These are phyloP conservation scores for Altica lythri DNA, from an alignment of 2,888 invertebrate genomes.

Conservation along the genomic window DNA sequence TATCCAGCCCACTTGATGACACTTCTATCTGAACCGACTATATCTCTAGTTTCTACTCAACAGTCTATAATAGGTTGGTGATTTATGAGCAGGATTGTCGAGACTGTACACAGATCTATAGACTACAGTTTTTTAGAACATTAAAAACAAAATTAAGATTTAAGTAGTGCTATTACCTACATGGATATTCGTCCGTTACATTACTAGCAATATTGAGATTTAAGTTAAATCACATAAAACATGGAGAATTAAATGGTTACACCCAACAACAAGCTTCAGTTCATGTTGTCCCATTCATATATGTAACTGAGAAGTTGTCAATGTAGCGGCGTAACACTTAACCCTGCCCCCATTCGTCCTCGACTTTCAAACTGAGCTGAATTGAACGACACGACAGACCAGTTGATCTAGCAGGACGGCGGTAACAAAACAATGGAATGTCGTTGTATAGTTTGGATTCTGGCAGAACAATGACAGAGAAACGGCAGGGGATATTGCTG, in stretches of 20 bases:
- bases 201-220: too few species aligned
- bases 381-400: slow-evolving; percentile 19
- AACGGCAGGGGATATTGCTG: slow-evolving; percentile 15
- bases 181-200: too few species aligned
- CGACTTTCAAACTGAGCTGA: slow-evolving; percentile 19
- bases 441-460: slow-evolving; percentile 28
- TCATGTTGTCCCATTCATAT: slow-evolving; percentile 13
- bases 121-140: too few species aligned
- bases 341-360: slow-evolving; percentile 24
- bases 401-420: slow-evolving; percentile 28
- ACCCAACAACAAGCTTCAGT: slow-evolving; percentile 4
- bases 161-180: too few species aligned
- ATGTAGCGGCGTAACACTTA: slow-evolving; percentile 23
- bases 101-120: too few species aligned
- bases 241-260: background rate
- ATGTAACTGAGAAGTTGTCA: slow-evolving; percentile 23
- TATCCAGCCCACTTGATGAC: too few species aligned
- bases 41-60: too few species aligned
- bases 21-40: too few species aligned
- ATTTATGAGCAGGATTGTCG: too few species aligned
- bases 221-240: background rate
- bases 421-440: slow-evolving; percentile 30
- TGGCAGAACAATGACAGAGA: slow-evolving; percentile 23
- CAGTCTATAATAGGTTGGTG: too few species aligned
- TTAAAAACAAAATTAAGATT: too few species aligned